These are phyloP conservation scores for Leucoma salicis DNA, from an alignment of 2,888 invertebrate genomes.

Conservation along the genomic window DNA sequence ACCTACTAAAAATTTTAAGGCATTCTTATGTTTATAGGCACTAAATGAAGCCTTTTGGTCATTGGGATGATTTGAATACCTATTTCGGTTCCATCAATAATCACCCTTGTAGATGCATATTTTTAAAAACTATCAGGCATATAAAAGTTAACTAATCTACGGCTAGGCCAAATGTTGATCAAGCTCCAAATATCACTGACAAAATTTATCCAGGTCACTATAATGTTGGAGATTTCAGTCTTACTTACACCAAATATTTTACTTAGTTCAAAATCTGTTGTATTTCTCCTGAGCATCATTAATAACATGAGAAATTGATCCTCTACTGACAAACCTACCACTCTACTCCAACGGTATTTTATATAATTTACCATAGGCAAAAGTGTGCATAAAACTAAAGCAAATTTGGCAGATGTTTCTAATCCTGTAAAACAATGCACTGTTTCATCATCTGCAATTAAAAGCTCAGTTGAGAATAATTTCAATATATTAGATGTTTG, in stretches of 20 bases:
- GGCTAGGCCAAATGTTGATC: neutral
- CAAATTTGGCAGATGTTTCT: slow-evolving; percentile 1
- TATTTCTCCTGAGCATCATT: slow-evolving; percentile 11
- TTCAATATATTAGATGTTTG: neutral
- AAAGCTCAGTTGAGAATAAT: neutral
- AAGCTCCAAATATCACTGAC: neutral
- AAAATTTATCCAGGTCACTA: slow-evolving; percentile 6
- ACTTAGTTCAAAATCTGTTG: slow-evolving; percentile 11
- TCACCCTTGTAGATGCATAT: neutral
- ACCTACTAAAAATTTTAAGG: slow-evolving; percentile 4
- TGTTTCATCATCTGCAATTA: neutral
- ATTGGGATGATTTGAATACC: neutral
- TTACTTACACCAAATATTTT: slow-evolving; percentile 10
- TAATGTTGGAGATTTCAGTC: slow-evolving; percentile 4
- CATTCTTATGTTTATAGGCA: slow-evolving; percentile 2
- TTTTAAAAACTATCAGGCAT: neutral
- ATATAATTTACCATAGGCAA: neutral
- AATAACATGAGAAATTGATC: slow-evolving; percentile 11
- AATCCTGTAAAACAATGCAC: neutral
- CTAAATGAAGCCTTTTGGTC: slow-evolving; percentile 6
- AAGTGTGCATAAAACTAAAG: slow-evolving; percentile 2
- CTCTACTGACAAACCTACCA: no score
- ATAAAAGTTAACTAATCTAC: neutral
- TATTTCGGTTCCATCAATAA: slow-evolving; percentile 2
- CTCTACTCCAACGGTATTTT: neutral